phyloP scores from a whole-genome alignment of 2,797 vertebrate species.

The Hydrophis major region DNA sequence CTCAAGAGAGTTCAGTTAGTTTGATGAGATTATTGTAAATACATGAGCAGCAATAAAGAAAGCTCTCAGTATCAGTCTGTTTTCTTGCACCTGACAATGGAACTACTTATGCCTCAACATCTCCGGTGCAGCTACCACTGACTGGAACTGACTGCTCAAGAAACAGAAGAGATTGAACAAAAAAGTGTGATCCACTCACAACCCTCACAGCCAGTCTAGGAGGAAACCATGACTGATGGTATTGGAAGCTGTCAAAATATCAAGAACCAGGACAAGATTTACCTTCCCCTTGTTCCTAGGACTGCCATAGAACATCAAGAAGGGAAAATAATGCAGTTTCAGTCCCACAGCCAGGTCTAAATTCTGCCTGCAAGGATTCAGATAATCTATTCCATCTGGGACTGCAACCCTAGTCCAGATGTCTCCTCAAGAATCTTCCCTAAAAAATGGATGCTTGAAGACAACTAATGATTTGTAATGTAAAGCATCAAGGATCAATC shows the following conservation, averaged over 20 bases:
- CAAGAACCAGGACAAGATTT: not conserved
- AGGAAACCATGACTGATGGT: not conserved
- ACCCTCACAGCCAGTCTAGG: not conserved
- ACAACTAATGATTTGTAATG: not conserved
- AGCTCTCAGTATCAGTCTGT: not conserved
- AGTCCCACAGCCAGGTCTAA: not conserved
- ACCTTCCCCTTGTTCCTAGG: not conserved
- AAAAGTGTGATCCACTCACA: not conserved
- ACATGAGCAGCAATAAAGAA: not conserved
- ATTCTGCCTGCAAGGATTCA: not conserved
- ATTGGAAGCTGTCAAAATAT: not conserved
- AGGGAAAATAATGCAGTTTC: not conserved
- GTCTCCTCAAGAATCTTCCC: not conserved
- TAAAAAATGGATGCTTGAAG: not conserved
- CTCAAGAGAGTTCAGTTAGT: not conserved
- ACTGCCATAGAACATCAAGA: not conserved
- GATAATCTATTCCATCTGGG: not conserved
- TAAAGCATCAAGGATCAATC: not conserved
- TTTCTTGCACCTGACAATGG: not conserved
- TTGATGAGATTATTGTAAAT: not conserved
- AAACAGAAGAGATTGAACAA: not conserved
- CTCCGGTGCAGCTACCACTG: not conserved
- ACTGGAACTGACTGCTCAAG: not conserved
- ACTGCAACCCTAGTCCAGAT: not conserved
- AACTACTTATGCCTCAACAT: not conserved